These are phyloP conservation scores for Adoxophyes honmai DNA, from an alignment of 1,140 invertebrate species.

Conservation along the genomic window DNA sequence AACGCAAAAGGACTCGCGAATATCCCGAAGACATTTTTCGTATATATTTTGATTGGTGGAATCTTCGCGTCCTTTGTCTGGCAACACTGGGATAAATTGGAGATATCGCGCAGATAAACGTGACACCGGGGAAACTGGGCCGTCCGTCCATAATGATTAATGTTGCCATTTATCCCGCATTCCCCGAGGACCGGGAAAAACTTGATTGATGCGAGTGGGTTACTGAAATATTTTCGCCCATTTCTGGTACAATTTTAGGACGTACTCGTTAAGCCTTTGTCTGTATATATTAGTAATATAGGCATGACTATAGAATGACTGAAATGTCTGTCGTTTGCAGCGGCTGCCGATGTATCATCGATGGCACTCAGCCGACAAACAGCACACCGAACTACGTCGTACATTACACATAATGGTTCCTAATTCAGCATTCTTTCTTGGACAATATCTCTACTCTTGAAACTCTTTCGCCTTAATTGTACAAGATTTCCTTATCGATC, in stretches of 20 bases:
- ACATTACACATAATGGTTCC: too few species aligned
- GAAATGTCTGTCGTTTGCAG: too few species aligned
- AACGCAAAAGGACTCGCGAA: neutral
- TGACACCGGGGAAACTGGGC: constrained; percentile 41
- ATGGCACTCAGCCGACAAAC: too few species aligned
- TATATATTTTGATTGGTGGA: constrained; percentile 22
- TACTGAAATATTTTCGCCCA: constrained; percentile 47
- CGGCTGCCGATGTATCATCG: too few species aligned
- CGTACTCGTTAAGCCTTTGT: neutral
- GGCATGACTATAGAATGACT: too few species aligned
- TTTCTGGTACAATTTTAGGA: constrained; percentile 32
- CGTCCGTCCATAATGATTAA: constrained; percentile 68
- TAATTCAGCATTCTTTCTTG: too few species aligned
- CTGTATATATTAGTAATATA: too few species aligned
- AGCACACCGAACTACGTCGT: too few species aligned
- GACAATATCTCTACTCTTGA: too few species aligned
- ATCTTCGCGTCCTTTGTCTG: constrained; percentile 21
- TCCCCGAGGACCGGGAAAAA: constrained; percentile 49
- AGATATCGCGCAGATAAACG: constrained; percentile 44
- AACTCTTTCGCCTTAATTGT: too few species aligned
- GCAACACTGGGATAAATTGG: constrained; percentile 29
- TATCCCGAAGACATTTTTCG: neutral
- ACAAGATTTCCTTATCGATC: too few species aligned
- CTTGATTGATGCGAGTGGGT: constrained; percentile 59
- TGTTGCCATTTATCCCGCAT: constrained; percentile 59